A percentile compares a stretch with the other conserved stretches of the same genome.
Evolutionary conservation across 2,113 vertebrate genomes (phyloP).

Genomic region (Rhadina sibilatrix): DNA sequence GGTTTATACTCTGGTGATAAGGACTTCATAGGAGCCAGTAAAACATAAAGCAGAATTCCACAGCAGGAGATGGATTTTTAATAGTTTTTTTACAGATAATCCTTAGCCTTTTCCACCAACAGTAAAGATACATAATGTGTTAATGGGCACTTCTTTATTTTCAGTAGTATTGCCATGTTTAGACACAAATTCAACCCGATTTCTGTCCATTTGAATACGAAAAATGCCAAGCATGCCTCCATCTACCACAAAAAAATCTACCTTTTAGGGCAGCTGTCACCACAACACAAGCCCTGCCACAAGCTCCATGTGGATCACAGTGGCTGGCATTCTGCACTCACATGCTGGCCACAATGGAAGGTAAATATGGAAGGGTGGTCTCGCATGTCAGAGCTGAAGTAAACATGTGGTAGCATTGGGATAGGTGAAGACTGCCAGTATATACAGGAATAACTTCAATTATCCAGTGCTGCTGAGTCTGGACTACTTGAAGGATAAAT

Average conservation of each 20-base stretch:
- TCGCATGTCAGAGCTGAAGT: not conserved
- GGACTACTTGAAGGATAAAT: not conserved
- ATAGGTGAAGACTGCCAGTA: not conserved
- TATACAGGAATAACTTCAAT: not conserved
- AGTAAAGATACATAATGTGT: not conserved
- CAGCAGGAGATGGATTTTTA: not conserved
- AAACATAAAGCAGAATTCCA: constrained; percentile 11
- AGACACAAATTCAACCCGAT: not conserved
- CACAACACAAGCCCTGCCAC: not conserved
- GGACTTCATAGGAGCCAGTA: not conserved
- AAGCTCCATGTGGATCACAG: not conserved
- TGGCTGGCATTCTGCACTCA: not conserved
- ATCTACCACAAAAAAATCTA: not conserved
- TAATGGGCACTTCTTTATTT: not conserved
- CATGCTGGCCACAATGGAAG: not conserved
- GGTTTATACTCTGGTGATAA: constrained; percentile 22
- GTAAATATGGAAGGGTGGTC: not conserved
- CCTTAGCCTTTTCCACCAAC: not conserved
- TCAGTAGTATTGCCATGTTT: not conserved
- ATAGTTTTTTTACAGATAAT: not conserved
- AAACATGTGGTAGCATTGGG: not conserved
- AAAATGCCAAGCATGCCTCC: not conserved
- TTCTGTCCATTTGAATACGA: not conserved
- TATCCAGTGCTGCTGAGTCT: not conserved
- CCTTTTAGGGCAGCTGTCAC: not conserved